Evolutionary conservation across 2,888 invertebrate genomes (phyloP).

Genomic region (Operophtera brumata): DNA sequence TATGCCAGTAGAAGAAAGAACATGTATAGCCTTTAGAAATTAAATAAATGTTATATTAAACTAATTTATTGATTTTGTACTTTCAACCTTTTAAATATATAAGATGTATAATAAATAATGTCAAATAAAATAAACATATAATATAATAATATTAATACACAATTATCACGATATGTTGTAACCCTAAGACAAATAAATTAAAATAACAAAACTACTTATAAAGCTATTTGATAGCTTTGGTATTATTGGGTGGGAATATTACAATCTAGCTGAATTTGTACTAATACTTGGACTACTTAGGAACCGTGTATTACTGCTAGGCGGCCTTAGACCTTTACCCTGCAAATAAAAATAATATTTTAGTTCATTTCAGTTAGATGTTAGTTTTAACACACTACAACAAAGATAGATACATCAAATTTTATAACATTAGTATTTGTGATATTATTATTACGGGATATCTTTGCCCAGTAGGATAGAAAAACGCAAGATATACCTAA

Average conservation of each 20-base stretch:
- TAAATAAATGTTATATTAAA: conserved; percentile 24
- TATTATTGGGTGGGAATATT: conserved; percentile 25
- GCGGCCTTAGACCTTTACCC: conserved; percentile 45
- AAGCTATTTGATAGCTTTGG: conserved; percentile 19
- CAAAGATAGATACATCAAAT: neutral
- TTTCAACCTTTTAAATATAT: neutral
- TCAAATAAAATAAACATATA: conserved; percentile 16
- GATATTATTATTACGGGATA: too few species aligned
- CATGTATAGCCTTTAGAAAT: conserved; percentile 58
- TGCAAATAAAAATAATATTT: conserved; percentile 47
- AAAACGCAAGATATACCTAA: too few species aligned
- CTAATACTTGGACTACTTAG: conserved; percentile 15
- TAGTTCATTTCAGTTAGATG: conserved; percentile 22
- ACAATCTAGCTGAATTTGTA: conserved; percentile 18
- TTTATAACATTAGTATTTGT: too few species aligned
- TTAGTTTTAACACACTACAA: neutral
- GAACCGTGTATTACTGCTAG: conserved; percentile 28
- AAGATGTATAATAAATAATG: neutral
- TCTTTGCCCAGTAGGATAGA: too few species aligned
- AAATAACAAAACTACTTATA: neutral
- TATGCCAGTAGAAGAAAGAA: conserved; percentile 53
- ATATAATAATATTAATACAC: conserved; percentile 7
- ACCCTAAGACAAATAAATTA: conserved; percentile 4
- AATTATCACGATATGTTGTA: conserved; percentile 3
- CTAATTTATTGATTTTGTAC: neutral